Percentiles rank a stretch among this genome's conserved stretches.
Evolutionary conservation across 2,797 vertebrate species (phyloP).

Genomic region (Sciurus vulgaris): DNA sequence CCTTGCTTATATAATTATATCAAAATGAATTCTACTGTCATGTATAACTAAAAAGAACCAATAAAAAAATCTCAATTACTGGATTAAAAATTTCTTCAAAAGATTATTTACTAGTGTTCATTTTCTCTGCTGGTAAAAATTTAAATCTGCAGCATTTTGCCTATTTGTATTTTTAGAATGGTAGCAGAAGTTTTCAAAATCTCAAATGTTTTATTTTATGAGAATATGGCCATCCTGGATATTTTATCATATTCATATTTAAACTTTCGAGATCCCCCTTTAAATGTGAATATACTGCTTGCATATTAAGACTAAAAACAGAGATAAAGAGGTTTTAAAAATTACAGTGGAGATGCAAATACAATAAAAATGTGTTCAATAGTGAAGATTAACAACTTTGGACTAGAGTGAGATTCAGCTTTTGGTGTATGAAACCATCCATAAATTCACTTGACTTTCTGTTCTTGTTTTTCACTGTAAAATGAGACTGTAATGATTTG

Average conservation of each 20-base stretch:
- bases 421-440: neutral
- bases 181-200: conserved; percentile 30
- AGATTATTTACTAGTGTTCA: neutral
- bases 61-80: neutral
- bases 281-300: neutral
- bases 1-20: too few relatives aligned
- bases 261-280: neutral
- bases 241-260: conserved; percentile 51
- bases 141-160: neutral
- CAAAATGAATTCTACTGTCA: too few relatives aligned
- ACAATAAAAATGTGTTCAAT: neutral
- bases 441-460: neutral
- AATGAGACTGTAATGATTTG: neutral
- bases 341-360: neutral
- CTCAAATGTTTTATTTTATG: conserved; percentile 2
- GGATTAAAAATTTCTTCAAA: conserved; percentile 25
- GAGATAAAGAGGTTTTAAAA: neutral
- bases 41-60: too few relatives aligned
- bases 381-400: neutral
- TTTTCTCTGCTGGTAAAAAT: conserved; percentile 40
- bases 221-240: neutral
- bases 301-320: neutral
- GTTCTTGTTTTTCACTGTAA: neutral
- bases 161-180: conserved; percentile 29
- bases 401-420: neutral